A percentile compares a stretch with the other conserved stretches of the same genome.
Conservation (phyloP, 2,888 invertebrate genomes). For the Gonocerus acuteangulatus region DNA sequence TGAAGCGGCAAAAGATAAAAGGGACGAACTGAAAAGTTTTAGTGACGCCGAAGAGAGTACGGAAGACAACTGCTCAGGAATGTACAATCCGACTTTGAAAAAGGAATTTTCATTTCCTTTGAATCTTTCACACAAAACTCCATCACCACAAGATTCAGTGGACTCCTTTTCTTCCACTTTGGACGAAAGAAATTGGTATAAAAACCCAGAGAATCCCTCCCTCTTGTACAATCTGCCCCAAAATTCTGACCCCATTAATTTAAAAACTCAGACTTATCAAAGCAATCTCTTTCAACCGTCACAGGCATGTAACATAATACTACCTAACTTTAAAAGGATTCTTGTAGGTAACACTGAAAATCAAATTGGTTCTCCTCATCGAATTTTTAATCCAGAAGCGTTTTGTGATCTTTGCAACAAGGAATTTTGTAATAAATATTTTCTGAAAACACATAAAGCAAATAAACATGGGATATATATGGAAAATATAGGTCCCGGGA, state of each 20-base stretch:
- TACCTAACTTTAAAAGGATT: conserved; percentile 33
- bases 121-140: conserved; percentile 32
- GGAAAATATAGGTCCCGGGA: conserved; percentile 41
- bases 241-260: conserved; percentile 30
- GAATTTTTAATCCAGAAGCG: conserved; percentile 93
- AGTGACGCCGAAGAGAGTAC: conserved; percentile 39
- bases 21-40: conserved; percentile 3
- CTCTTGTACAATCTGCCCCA: conserved; percentile 23
- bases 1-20: conserved; percentile 4
- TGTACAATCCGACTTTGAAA: conserved; percentile 36
- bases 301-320: conserved; percentile 28
- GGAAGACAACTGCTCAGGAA: conserved; percentile 36
- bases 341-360: conserved; percentile 32
- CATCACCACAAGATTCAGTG: conserved; percentile 24
- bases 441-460: conserved; percentile 94
- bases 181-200: conserved; percentile 33
- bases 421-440: conserved; percentile 98
- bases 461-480: conserved; percentile 93
- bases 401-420: conserved; percentile 97
- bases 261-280: conserved; percentile 30
- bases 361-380: conserved; percentile 39
- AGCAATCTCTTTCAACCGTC: conserved; percentile 29
- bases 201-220: conserved; percentile 25
- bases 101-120: conserved; percentile 31
- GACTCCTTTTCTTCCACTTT: conserved; percentile 14